Percentiles rank a stretch among this genome's conserved stretches.
These are phyloP conservation scores for Mus pahari DNA, from an alignment of 2,113 vertebrate genomes.

Conservation along the genomic window DNA sequence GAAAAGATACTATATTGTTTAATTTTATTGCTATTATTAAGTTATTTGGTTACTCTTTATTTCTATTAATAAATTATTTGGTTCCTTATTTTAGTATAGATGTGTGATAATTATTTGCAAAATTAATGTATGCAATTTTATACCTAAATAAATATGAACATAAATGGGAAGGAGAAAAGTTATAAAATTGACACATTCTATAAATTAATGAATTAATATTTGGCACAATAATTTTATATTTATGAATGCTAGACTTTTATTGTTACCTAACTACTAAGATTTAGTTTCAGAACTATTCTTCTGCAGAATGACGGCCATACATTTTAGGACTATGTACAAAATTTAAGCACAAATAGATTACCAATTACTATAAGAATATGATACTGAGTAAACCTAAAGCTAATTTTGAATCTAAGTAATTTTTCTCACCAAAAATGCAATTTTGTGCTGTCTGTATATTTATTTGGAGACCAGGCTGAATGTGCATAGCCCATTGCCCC, in stretches of 20 bases:
- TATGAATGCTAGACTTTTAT: not conserved
- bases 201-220: not conserved
- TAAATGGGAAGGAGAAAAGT: not conserved
- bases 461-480: not conserved
- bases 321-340: not conserved
- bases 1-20: not conserved
- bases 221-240: not conserved
- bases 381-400: not conserved
- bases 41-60: too few species aligned
- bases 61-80: not conserved
- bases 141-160: not conserved
- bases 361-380: not conserved
- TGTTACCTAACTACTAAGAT: not conserved
- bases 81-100: not conserved
- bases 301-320: not conserved
- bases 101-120: not conserved
- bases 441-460: not conserved
- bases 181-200: not conserved
- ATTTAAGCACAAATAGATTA: not conserved
- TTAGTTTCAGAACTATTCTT: not conserved
- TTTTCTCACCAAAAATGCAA: not conserved
- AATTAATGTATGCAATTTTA: not conserved
- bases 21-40: not conserved
- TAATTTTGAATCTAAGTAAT: not conserved
- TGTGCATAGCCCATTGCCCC: too few species aligned